Conservation (phyloP, 2,113 vertebrate species). For the Paramormyrops kingsleyae region DNA sequence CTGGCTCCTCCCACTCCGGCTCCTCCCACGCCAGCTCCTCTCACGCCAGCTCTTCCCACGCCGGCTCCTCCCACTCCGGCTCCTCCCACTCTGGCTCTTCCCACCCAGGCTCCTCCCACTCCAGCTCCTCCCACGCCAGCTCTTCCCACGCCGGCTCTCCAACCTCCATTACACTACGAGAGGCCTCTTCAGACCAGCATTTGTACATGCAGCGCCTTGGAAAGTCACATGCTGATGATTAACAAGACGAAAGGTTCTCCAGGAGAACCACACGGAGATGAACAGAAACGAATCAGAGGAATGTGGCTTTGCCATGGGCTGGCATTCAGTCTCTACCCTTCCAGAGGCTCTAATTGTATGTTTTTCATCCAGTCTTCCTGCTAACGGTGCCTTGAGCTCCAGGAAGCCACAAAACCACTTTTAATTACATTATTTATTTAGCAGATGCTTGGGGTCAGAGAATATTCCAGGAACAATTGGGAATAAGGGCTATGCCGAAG, state of each 20-base stretch:
- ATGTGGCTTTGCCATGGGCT: background rate
- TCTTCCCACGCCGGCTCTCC: background rate
- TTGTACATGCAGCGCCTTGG: background rate
- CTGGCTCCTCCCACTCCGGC: background rate
- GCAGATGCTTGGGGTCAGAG: background rate
- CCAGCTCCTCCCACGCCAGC: too few species aligned
- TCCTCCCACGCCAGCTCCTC: background rate
- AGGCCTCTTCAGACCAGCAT: background rate
- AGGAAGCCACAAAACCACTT: background rate
- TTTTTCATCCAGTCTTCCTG: background rate
- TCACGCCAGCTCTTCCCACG: fast-evolving
- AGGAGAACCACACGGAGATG: background rate
- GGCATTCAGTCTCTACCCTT: background rate
- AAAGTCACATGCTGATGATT: background rate
- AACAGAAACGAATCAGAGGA: background rate
- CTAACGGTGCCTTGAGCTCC: background rate
- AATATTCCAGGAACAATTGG: background rate
- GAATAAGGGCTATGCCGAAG: background rate
- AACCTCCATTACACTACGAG: background rate
- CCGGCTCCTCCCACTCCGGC: too few species aligned
- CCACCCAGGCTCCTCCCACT: fast-evolving
- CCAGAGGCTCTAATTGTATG: background rate
- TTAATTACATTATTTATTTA: background rate
- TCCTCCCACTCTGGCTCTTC: background rate
- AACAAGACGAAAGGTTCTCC: background rate